Base-by-base conservation (phyloP, 1,140 invertebrate genomes). In the Mya arenaria region DNA sequence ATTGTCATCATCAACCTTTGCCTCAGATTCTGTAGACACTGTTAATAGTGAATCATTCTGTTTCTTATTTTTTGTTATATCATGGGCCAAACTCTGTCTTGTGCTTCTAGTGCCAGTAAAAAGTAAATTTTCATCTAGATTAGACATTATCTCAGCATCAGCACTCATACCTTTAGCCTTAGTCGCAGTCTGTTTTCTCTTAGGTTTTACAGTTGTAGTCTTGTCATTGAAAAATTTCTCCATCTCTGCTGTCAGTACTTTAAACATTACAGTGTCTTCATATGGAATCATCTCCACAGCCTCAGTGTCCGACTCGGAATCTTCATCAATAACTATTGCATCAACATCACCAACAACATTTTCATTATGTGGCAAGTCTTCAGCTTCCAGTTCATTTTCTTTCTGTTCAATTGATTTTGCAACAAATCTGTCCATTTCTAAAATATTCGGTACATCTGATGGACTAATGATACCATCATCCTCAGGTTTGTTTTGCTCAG, bases 121-220 rank as follows among this genome's bases (percentile, higher is more conserved):
- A 19, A 80, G 36, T 41, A 34, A 71, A 15, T 44, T 80, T 48
- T 80, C 77, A 5, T 80, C 77, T 56, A 80, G 48, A 68, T 80
- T 80, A n/a, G 52, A n/a, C 28, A 80, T 71, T 13, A 80, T 80
- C 62, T 80, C 77, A 23, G 52, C 52, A 80, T 80, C 77, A 58
- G 77, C 77, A 36, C 25, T 32, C 36, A 37, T 80, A 4, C 36
- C 48, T 52, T 52, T 52, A 52, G 17, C 8, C 25, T 52, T 39
- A 15, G 4, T 1, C 5, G 4, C 15, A 32, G 28, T 34, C 39
- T 55, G 37, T 23, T 65, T 65, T 32, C 13, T 36, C 15, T 32
- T 65, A 34, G 39, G 62, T 32, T 75, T 75, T 1, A 71, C 25
- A 32, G 30, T 36, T 13, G n/a, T 1, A 39, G 34, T n/a, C 32